Conservation (phyloP, 2,888 invertebrate genomes). For the Latrodectus elegans region DNA sequence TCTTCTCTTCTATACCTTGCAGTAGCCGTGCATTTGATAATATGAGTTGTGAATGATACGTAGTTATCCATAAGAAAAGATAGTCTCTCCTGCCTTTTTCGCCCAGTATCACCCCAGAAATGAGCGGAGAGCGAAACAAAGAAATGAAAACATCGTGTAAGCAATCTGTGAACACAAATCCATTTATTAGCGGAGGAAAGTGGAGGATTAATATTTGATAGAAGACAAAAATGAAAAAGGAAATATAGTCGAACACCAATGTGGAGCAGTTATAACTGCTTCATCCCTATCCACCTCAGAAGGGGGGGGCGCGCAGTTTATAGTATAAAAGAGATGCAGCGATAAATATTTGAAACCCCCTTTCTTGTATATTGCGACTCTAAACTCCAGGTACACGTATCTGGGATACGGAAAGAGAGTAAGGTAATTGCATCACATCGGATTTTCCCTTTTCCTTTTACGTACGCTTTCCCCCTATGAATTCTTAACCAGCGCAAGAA, state of each 20-base stretch:
- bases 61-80: constrained; percentile 15
- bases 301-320: constrained; percentile 48
- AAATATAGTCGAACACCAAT: constrained; percentile 65
- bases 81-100: neutral
- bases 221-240: constrained; percentile 57
- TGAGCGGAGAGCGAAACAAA: constrained; percentile 18
- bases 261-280: constrained; percentile 53
- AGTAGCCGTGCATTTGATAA: neutral
- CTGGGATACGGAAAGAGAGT: constrained; percentile 33
- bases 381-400: constrained; percentile 63
- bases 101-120: neutral
- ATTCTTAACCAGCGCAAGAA: constrained; percentile 57
- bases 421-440: constrained; percentile 60
- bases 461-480: constrained; percentile 55
- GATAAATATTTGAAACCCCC: constrained; percentile 66
- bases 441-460: constrained; percentile 41
- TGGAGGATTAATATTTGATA: constrained; percentile 66
- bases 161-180: constrained; percentile 65
- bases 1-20: too few species aligned
- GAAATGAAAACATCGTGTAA: constrained; percentile 54
- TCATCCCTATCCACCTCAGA: constrained; percentile 34
- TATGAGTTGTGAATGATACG: neutral
- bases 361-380: constrained; percentile 61
- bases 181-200: constrained; percentile 63
- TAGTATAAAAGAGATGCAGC: constrained; percentile 66